phyloP scores from a whole-genome alignment of 2,888 invertebrate species.

The Coelinius sp. region DNA sequence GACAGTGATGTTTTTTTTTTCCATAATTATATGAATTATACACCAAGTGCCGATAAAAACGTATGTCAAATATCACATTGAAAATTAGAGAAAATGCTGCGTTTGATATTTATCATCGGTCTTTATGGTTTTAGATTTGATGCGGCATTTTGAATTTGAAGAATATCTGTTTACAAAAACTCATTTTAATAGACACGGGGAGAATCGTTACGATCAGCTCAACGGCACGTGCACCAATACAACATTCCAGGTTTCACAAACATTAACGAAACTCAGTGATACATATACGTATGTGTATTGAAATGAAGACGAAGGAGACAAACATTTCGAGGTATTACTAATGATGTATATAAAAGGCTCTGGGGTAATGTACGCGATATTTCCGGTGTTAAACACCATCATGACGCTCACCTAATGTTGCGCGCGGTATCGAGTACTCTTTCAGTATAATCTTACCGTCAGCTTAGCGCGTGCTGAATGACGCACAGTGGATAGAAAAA shows the following conservation, averaged over 20 bases:
- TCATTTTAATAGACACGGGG: neutral
- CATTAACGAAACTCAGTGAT: neutral
- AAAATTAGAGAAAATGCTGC: neutral
- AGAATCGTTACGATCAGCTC: neutral
- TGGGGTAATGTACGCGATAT: slow-evolving; percentile 31
- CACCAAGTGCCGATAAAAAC: neutral
- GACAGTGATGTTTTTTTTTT: neutral
- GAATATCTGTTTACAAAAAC: neutral
- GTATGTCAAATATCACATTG: neutral
- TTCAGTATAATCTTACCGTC: neutral
- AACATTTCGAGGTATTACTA: slow-evolving; percentile 27
- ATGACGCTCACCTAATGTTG: slow-evolving; percentile 20
- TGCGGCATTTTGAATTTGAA: neutral
- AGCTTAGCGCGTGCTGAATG: neutral
- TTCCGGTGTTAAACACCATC: slow-evolving; percentile 31
- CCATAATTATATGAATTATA: neutral
- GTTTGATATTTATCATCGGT: neutral
- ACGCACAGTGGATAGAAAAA: neutral
- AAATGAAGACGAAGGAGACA: slow-evolving; percentile 16
- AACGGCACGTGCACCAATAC: slow-evolving; percentile 23
- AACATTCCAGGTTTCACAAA: neutral
- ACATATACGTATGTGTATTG: slow-evolving; percentile 3
- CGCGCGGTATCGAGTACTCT: slow-evolving; percentile 6
- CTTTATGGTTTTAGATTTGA: neutral
- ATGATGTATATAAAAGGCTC: slow-evolving; percentile 33